phyloP scores from a whole-genome alignment of 2,113 vertebrate genomes.

The Dicaeum eximium region DNA sequence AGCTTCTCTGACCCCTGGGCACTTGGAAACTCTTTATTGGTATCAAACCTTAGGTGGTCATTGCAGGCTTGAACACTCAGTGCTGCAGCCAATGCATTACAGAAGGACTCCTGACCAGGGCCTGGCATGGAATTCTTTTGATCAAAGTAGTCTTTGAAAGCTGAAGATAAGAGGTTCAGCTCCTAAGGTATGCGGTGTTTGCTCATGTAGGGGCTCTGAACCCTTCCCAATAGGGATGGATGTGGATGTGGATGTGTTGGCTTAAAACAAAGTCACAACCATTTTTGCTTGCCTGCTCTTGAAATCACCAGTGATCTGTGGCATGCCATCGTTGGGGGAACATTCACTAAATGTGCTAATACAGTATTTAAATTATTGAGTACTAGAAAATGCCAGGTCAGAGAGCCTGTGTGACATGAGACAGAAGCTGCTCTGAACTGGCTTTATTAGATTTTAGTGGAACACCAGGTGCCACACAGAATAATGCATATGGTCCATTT shows the following conservation, averaged over 20 bases:
- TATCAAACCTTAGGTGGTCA: rapidly evolving
- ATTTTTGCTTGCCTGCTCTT: not conserved
- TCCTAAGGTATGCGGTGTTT: not conserved
- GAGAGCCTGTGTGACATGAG: not conserved
- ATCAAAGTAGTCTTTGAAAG: not conserved
- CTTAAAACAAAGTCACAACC: not conserved
- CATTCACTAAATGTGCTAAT: not conserved
- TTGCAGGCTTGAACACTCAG: not conserved
- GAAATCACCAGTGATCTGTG: not conserved
- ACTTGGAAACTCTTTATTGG: not conserved
- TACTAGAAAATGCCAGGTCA: not conserved
- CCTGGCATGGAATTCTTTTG: not conserved
- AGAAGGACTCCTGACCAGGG: not conserved
- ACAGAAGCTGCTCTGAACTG: not conserved
- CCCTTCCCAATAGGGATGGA: not conserved
- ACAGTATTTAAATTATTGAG: not conserved
- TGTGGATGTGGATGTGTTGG: not conserved
- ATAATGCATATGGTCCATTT: not conserved
- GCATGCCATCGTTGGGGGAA: not conserved
- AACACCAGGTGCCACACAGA: not conserved
- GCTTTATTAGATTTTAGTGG: not conserved
- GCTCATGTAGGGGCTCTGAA: not conserved
- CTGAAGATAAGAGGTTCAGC: not conserved
- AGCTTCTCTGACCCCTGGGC: not conserved
- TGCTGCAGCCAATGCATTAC: not conserved